Percentiles rank a stretch among this genome's conserved stretches.
Evolutionary conservation across 1,140 invertebrate genomes (phyloP).

Genomic region (Bombus pyrosoma): DNA sequence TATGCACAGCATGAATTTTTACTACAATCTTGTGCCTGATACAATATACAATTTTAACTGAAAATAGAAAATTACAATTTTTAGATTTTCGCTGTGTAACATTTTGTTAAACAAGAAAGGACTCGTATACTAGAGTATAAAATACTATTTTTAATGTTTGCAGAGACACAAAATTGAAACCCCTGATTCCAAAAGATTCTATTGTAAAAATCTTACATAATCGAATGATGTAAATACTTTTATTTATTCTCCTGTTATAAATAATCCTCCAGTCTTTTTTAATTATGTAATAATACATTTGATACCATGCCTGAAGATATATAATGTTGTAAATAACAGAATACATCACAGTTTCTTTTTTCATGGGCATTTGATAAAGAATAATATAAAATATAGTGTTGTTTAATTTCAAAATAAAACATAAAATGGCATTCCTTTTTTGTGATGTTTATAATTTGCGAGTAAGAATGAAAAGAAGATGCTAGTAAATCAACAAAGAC

Average conservation of each 20-base stretch:
- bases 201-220: conserved; percentile 24
- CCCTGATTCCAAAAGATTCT: conserved; percentile 43
- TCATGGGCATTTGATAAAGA: conserved; percentile 41
- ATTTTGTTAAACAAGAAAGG: background rate
- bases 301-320: conserved; percentile 20
- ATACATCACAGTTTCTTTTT: conserved; percentile 51
- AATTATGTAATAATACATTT: conserved; percentile 28
- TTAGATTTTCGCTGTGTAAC: background rate
- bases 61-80: background rate
- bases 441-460: conserved; percentile 1
- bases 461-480: background rate
- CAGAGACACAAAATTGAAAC: conserved; percentile 49
- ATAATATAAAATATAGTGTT: conserved; percentile 7
- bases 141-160: conserved; percentile 12
- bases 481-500: background rate
- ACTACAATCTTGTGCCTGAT: conserved; percentile 17
- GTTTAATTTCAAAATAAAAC: background rate
- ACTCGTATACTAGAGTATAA: background rate
- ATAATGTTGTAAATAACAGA: conserved; percentile 32
- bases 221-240: conserved; percentile 37
- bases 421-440: conserved; percentile 12
- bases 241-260: conserved; percentile 42
- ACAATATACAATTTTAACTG: conserved; percentile 18
- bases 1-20: conserved; percentile 13
- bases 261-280: conserved; percentile 14